These are phyloP conservation scores for Poicephalus gulielmi DNA, from an alignment of 2,113 vertebrate genomes.

Conservation along the genomic window DNA sequence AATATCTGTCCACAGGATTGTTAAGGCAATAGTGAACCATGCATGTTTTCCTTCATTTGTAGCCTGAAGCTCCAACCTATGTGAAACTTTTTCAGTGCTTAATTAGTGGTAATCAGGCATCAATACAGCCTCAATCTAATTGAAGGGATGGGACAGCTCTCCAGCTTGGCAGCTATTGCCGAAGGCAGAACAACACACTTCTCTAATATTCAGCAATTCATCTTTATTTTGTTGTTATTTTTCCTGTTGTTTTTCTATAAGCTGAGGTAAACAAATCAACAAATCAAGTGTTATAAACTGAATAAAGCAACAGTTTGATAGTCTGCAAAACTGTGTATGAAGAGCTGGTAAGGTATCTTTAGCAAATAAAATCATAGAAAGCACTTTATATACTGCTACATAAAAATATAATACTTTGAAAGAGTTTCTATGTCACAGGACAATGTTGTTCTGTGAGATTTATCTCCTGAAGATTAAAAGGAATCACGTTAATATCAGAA, in stretches of 20 bases:
- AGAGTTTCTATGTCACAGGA: neutral
- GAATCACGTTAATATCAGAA: neutral
- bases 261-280: neutral
- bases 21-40: neutral
- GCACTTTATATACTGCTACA: neutral
- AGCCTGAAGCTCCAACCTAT: neutral
- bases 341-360: neutral
- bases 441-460: neutral
- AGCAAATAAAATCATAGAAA: neutral
- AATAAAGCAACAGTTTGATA: neutral
- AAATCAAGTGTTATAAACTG: neutral
- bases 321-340: neutral
- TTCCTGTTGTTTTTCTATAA: neutral
- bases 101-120: neutral
- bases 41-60: neutral
- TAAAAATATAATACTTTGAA: neutral
- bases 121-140: neutral
- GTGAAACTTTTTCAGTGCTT: neutral
- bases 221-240: neutral
- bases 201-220: neutral
- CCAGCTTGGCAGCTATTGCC: neutral
- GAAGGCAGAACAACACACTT: neutral
- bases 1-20: neutral
- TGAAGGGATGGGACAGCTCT: neutral
- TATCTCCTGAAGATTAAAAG: neutral